Evolutionary conservation across 2,113 vertebrate genomes (phyloP).

Genomic region (Cinclus cinclus): DNA sequence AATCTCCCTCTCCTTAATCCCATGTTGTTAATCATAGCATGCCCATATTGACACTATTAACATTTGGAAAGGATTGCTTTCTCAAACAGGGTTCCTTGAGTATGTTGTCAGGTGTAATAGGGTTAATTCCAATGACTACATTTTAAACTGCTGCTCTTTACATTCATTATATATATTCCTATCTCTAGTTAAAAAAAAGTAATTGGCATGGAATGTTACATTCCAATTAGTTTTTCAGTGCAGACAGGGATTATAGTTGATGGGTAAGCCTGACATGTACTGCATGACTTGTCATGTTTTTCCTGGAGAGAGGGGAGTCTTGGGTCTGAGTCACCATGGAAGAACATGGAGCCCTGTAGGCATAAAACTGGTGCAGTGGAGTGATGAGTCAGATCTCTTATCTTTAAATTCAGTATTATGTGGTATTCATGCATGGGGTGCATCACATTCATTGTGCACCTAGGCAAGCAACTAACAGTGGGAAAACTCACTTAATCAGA

Average conservation of each 20-base stretch:
- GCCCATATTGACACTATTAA: not conserved
- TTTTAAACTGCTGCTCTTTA: constrained; percentile 5
- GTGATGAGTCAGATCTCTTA: constrained; percentile 56
- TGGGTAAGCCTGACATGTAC: constrained; percentile 25
- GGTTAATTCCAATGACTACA: not conserved
- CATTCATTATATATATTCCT: not conserved
- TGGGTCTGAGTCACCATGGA: constrained; percentile 53
- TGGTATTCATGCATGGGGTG: not conserved
- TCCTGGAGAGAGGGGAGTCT: constrained; percentile 45
- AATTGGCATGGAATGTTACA: not conserved
- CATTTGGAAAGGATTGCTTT: not conserved
- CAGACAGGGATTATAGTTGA: not conserved
- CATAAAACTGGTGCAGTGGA: constrained; percentile 27
- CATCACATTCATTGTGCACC: not conserved
- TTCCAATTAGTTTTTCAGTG: constrained; percentile 34
- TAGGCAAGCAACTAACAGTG: not conserved
- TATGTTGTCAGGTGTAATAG: not conserved
- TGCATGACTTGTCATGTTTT: constrained; percentile 57
- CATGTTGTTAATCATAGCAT: not conserved
- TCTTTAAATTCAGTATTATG: not conserved
- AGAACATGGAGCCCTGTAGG: constrained; percentile 37
- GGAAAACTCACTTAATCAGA: not conserved
- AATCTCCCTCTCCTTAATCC: constrained; percentile 40
- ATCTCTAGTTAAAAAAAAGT: not conserved
- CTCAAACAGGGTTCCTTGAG: not conserved